These are phyloP conservation scores for Epistrophella euchroma DNA, from an alignment of 2,888 invertebrate species.

Conservation along the genomic window DNA sequence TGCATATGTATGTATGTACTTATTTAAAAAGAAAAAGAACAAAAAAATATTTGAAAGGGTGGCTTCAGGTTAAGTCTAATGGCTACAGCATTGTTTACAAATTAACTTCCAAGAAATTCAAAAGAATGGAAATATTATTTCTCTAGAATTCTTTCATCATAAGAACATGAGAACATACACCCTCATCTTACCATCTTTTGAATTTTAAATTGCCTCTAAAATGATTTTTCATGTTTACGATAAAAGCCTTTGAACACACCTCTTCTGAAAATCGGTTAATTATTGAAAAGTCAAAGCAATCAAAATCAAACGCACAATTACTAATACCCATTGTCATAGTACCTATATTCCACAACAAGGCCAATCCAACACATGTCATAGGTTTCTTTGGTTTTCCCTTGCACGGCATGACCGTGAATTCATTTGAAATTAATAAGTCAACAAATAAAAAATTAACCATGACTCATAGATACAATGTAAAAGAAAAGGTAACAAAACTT, in stretches of 20 bases:
- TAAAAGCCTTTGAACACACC: not conserved
- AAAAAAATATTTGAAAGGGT: too few relatives aligned
- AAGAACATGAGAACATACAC: too few relatives aligned
- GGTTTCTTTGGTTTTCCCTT: not conserved
- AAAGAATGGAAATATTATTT: too few relatives aligned
- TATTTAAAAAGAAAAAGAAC: too few relatives aligned
- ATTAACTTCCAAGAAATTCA: too few relatives aligned
- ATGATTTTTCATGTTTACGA: not conserved
- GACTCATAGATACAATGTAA: slow-evolving; percentile 48
- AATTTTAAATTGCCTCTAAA: not conserved
- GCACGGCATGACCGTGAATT: slow-evolving; percentile 16
- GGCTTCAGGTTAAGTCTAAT: too few relatives aligned
- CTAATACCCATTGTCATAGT: slow-evolving; percentile 37
- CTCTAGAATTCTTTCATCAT: not conserved
- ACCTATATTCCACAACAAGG: slow-evolving; percentile 19
- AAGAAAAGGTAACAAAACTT: slow-evolving; percentile 8
- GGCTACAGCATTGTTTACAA: too few relatives aligned
- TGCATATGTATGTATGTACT: too few relatives aligned
- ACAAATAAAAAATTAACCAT: slow-evolving; percentile 63
- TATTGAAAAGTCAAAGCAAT: slow-evolving; percentile 27
- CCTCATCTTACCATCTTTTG: not conserved
- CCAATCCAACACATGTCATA: slow-evolving; percentile 1
- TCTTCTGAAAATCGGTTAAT: slow-evolving; percentile 4
- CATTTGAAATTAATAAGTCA: slow-evolving; percentile 58
- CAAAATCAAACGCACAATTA: slow-evolving; percentile 36